These are phyloP conservation scores for Epirrhoe tristata DNA, from an alignment of 2,888 invertebrate species.

Conservation along the genomic window DNA sequence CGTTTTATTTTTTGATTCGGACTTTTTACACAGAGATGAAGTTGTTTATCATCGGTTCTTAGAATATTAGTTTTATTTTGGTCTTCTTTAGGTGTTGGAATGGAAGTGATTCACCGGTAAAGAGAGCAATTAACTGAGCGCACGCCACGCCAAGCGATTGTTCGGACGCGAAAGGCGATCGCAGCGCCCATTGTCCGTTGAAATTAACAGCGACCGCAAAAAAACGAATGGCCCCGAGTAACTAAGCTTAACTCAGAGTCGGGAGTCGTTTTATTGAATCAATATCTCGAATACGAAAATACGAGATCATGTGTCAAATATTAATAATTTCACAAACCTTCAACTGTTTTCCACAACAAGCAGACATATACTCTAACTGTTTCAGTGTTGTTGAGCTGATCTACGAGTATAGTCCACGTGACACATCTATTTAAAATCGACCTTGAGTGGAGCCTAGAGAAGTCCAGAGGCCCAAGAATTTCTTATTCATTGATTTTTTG, in stretches of 20 bases:
- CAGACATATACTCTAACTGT: not conserved
- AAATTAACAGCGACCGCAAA: slow-evolving; percentile 72
- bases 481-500: slow-evolving; percentile 55
- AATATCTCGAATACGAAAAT: slow-evolving; percentile 24
- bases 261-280: slow-evolving; percentile 40
- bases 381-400: slow-evolving; percentile 14
- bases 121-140: slow-evolving; percentile 73
- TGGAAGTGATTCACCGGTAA: slow-evolving; percentile 67
- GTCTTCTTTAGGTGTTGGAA: slow-evolving; percentile 53
- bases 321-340: not conserved
- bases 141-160: slow-evolving; percentile 65
- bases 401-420: slow-evolving; percentile 7
- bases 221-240: slow-evolving; percentile 52
- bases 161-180: slow-evolving; percentile 65
- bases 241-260: slow-evolving; percentile 39
- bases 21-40: slow-evolving; percentile 40
- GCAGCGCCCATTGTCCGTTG: slow-evolving; percentile 69
- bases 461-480: slow-evolving; percentile 47
- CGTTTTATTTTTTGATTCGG: slow-evolving; percentile 33
- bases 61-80: slow-evolving; percentile 47
- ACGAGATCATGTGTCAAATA: not conserved
- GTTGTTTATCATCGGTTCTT: slow-evolving; percentile 48
- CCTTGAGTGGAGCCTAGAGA: slow-evolving; percentile 49
- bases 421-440: slow-evolving; percentile 37
- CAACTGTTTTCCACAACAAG: not conserved